Conservation (phyloP, 2,113 vertebrate species). For the Tenrec ecaudatus region DNA sequence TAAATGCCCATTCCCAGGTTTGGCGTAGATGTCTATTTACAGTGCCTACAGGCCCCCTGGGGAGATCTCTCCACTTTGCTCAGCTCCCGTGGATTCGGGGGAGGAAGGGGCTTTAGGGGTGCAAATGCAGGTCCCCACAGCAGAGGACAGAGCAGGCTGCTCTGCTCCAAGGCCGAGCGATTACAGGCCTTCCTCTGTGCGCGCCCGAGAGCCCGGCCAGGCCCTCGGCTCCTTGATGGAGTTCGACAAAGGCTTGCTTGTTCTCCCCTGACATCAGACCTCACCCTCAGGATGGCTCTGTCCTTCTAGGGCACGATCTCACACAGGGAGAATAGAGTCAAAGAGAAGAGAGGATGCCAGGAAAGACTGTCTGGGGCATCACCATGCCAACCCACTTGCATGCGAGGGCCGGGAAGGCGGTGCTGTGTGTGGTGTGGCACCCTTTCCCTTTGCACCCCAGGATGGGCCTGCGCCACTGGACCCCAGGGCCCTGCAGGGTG, state of each 20-base stretch:
- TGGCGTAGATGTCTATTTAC: background rate
- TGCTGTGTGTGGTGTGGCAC: accelerated
- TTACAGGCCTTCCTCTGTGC: conserved; percentile 64
- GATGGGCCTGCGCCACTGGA: background rate
- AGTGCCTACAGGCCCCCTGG: accelerated
- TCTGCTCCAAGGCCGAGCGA: background rate
- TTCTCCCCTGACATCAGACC: conserved; percentile 71
- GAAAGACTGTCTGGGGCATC: background rate
- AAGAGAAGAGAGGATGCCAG: conserved; percentile 36
- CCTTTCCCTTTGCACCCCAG: background rate
- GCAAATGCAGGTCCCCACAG: background rate
- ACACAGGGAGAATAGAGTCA: conserved; percentile 59
- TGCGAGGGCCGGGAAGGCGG: background rate
- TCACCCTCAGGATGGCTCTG: conserved; percentile 72
- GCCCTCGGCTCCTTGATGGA: background rate
- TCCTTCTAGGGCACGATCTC: conserved; percentile 71
- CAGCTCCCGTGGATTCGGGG: background rate
- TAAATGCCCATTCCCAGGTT: background rate
- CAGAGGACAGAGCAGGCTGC: background rate
- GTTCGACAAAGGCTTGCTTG: conserved; percentile 72
- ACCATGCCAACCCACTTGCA: conserved; percentile 62
- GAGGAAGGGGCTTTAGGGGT: background rate
- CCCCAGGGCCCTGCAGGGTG: accelerated
- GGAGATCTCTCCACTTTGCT: background rate
- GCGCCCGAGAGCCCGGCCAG: background rate